Base-by-base conservation (phyloP, 2,797 vertebrate species). In the Eurystomus glaucurus region DNA sequence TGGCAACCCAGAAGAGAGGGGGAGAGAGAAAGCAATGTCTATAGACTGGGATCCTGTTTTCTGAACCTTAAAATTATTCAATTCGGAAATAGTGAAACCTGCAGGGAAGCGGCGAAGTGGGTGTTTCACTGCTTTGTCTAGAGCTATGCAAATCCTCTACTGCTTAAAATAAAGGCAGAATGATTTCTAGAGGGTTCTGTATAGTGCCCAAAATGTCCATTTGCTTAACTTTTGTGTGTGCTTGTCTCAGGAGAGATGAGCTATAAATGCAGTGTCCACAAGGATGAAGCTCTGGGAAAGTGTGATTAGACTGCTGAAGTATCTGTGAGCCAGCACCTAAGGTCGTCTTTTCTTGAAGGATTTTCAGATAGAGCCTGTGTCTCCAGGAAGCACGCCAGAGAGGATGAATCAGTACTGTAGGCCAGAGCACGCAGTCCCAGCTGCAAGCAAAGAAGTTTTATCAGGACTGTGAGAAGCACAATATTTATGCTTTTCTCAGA, bases 61-160 rank as follows among this genome's bases (percentile, higher is more conserved):
- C 86, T 87, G 70, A 89, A 79, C 25, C 35, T 79, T 87, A 76
- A 94, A 82, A 69, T 88, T 35, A 70, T 43, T 94, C 31, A 19
- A 2, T 95, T 86, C 64, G 16, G 50, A 85, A 92, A 31, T 2
- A 69, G 23, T 14, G n/a, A 72, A 84, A 58, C 15, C 14, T 75
- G 21, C 39, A 66, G 37, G 70, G 54, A 69, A 55, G 31, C 60
- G 48, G 10, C 2, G 1, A 70, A 55, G 28, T 55, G 41, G 9
- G 12, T 92, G 26, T 84, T 92, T 71, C 54, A 43, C 1, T 84
- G 41, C 41, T 57, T 31, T 17, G 11, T 57, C 41, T 65, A 71
- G 45, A 68, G 29, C 57, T 51, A 18, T 51, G 19, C 23, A 1
- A 87, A 54, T 75, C 33, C 37, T 41, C 2, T 39, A 15, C 39